Percentiles rank a stretch among this genome's conserved stretches.
Conservation (phyloP, 2,797 vertebrate species). For the Chelmon rostratus region DNA sequence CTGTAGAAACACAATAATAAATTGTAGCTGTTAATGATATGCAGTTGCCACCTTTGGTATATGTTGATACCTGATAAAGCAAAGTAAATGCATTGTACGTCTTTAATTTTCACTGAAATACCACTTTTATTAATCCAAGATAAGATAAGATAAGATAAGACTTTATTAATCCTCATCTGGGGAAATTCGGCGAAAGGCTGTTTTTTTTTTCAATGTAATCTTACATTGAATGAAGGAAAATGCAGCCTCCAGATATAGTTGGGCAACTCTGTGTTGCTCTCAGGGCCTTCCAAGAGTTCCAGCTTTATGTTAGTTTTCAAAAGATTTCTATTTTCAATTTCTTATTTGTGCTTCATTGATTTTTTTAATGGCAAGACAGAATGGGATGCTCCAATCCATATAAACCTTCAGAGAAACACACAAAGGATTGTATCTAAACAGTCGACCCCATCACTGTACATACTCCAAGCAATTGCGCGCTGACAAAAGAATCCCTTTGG, state of each 20-base stretch:
- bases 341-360: background rate
- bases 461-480: background rate
- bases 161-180: no score
- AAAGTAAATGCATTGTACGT: background rate
- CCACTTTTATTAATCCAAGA: background rate
- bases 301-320: background rate
- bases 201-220: background rate
- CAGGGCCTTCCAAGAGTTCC: background rate
- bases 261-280: background rate
- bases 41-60: background rate
- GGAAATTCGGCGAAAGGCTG: no score
- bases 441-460: background rate
- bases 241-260: background rate
- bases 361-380: conserved; percentile 11
- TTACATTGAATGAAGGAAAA: background rate
- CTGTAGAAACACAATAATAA: no score
- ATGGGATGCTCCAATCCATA: background rate
- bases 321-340: background rate
- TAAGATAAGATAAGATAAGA: no score
- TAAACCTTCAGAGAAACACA: conserved; percentile 10
- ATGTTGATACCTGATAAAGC: background rate
- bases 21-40: background rate
- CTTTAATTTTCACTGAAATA: background rate
- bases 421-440: conserved; percentile 3
- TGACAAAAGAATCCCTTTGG: background rate